Base-by-base conservation (phyloP, 2,888 invertebrate species). In the Aphelenchoides bicaudatus region DNA sequence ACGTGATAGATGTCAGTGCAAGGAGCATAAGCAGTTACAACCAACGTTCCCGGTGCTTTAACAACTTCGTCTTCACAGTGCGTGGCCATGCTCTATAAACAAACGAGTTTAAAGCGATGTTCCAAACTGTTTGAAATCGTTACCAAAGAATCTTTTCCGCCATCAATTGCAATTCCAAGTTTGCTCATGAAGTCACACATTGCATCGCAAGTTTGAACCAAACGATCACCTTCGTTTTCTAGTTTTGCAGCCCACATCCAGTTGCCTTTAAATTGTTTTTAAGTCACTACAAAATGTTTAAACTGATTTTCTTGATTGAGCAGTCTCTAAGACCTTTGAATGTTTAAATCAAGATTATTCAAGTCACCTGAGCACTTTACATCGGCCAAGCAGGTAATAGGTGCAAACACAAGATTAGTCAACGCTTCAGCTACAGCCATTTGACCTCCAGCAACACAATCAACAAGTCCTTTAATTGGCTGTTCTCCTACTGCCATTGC, bases 221-320 rank as follows among this genome's bases (percentile, higher is more conserved):
- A 83, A 16, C 87, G 86, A 1, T 89, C 90, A 1, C 94, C 96
- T 80, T 93, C 94, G 0, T 88, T 90, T 0, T 88, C 87, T 19
- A 91, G 83, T 82, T 96, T 96, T 10, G 94, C 96, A 0, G 92
- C 88, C 96, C 96, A 98, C 98, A 98, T 98, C 96, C 96, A 98
- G 81, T 98, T 98, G n/a, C 91, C n/a, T n/a, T n/a, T n/a, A n/a
- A n/a, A n/a, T n/a, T n/a, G n/a, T n/a, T n/a, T n/a, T n/a, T n/a
- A n/a, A n/a, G n/a, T n/a, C n/a, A n/a, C n/a, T n/a, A n/a, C n/a
- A n/a, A n/a, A n/a, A n/a, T n/a, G n/a, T n/a, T n/a, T n/a, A n/a
- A n/a, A n/a, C n/a, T n/a, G n/a, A n/a, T n/a, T n/a, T n/a, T n/a
- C n/a, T n/a, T n/a, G n/a, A n/a, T n/a, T n/a, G n/a, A n/a, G n/a